These are phyloP conservation scores for Oligia strigilis DNA, from an alignment of 2,888 invertebrate species.

Conservation along the genomic window DNA sequence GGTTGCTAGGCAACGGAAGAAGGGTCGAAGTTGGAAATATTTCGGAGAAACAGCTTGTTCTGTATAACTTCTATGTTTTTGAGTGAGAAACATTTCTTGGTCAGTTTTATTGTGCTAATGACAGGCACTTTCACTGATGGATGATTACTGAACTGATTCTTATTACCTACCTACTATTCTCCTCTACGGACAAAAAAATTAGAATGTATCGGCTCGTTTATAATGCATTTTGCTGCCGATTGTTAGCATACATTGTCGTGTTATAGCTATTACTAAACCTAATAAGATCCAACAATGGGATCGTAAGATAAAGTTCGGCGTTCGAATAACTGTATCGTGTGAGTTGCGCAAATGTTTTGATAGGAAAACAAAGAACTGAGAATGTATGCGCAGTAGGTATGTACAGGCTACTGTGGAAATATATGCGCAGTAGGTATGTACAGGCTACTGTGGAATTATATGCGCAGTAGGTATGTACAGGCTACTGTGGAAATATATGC, in stretches of 20 bases:
- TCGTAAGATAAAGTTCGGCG: constrained; percentile 14
- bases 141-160: constrained; percentile 12
- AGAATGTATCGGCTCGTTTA: constrained; percentile 42
- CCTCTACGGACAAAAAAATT: constrained; percentile 29
- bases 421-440: too few species aligned
- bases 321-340: constrained; percentile 38
- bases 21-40: constrained; percentile 50
- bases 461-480: too few species aligned
- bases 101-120: constrained; percentile 30
- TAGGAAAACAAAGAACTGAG: constrained; percentile 1
- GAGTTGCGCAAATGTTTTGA: constrained; percentile 28
- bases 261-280: constrained; percentile 24
- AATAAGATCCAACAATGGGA: constrained; percentile 34
- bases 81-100: constrained; percentile 6
- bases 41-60: constrained; percentile 19
- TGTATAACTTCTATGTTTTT: constrained; percentile 19
- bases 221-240: constrained; percentile 25
- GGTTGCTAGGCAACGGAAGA: constrained; percentile 70
- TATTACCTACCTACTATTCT: constrained; percentile 1
- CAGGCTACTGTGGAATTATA: background rate
- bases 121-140: constrained; percentile 38
- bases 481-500: constrained; percentile 3
- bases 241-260: constrained; percentile 33
- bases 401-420: background rate
- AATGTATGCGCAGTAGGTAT: background rate